Evolutionary conservation across 2,113 vertebrate species (phyloP), one percentile per base, ranked within the genome.

Genomic region (Corvus hawaiiensis): DNA sequence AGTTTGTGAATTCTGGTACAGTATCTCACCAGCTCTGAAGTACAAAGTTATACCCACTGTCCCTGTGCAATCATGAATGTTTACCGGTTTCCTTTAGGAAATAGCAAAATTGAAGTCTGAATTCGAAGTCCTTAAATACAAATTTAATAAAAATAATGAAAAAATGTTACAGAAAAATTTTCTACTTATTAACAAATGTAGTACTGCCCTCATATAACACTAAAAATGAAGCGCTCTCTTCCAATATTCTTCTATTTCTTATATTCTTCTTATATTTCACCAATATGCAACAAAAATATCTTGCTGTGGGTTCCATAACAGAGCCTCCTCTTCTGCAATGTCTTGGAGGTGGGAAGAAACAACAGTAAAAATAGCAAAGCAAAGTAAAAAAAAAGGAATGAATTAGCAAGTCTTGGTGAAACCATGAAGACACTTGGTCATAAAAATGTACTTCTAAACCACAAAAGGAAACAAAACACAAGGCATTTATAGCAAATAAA

Each of bases 171-270:
- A 44, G 32, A 77, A 71, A 39, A n/a, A 9, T 4, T 15, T 77
- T 89, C 43, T 43, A 10, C 28, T 22, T 22, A 12, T 30, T 80
- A 84, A 39, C 7, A 68, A 73, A 73, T 11, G 12, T 10, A 46
- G 8, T 55, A 55, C 7, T 56, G 26, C 8, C 16, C 0, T 0
- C 6, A 59, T 8, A 49, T 5, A 52, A 49, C 1, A 10, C 11
- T 35, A 39, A 55, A 63, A 74, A 39, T 7, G 5, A 33, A 33
- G 22, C 27, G 51, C 6, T 62, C 12, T 58, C 26, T 72, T 72
- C 39, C 54, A 83, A 44, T 39, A 39, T 39, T 39, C 39, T 39
- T 39, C 39, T 39, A 39, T 39, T 39, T 39, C 39, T 39, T 39
- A 39, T 39, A 39, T 39, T 39, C 39, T 39, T 39, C 21, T 76